These are phyloP conservation scores for Himantopus leucocephalus DNA, from an alignment of 2,113 vertebrate genomes.

Conservation along the genomic window DNA sequence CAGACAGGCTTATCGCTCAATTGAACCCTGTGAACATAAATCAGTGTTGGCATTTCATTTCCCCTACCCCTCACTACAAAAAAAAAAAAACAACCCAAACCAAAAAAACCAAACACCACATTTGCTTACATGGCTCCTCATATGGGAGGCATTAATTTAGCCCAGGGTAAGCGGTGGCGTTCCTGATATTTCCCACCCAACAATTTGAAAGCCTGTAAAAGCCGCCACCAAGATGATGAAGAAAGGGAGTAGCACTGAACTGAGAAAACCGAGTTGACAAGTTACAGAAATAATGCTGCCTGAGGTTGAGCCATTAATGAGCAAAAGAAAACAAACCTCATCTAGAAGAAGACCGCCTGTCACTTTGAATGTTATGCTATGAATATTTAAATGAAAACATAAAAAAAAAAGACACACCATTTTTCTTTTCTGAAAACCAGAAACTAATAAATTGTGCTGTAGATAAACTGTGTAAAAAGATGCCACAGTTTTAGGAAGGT, in stretches of 20 bases:
- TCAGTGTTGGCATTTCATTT: constrained; percentile 51
- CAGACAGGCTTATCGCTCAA: constrained; percentile 1
- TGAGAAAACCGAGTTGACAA: neutral
- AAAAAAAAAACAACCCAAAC: no score
- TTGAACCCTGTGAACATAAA: neutral
- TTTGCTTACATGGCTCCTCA: neutral
- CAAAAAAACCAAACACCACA: neutral
- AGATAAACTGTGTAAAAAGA: neutral
- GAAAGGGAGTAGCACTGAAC: neutral
- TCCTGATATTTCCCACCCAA: constrained; percentile 53
- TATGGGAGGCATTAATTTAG: constrained; percentile 29
- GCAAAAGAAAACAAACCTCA: constrained; percentile 26
- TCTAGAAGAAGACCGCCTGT: neutral
- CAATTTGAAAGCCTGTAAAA: constrained; percentile 8
- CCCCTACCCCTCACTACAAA: neutral
- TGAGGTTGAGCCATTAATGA: constrained; percentile 29
- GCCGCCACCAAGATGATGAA: neutral
- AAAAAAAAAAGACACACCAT: neutral
- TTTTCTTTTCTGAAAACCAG: neutral
- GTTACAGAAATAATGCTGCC: constrained; percentile 27
- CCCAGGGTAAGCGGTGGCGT: constrained; percentile 72
- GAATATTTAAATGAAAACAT: constrained; percentile 30
- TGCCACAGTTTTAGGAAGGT: neutral
- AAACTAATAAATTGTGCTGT: neutral
- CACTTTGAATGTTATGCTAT: constrained; percentile 15